Percentiles rank a stretch among this genome's conserved stretches.
phyloP scores from a whole-genome alignment of 2,113 vertebrate species.

The Alexandromys fortis region DNA sequence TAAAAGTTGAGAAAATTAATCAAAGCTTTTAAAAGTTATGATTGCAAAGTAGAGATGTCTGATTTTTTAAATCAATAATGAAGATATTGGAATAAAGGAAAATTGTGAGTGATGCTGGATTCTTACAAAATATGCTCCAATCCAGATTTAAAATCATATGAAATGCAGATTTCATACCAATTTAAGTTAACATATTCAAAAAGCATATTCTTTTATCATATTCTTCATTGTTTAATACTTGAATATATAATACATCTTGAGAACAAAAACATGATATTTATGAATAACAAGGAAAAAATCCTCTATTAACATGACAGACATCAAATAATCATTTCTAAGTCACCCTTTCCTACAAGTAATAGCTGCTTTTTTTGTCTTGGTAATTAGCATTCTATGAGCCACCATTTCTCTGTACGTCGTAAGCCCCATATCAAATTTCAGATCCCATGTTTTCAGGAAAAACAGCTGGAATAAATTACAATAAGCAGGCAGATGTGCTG shows the following conservation, averaged over 20 bases:
- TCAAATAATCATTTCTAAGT: not conserved
- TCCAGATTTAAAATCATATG: slow-evolving; percentile 44
- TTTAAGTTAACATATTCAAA: slow-evolving; percentile 54
- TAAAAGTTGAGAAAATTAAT: slow-evolving; percentile 18
- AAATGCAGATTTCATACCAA: slow-evolving; percentile 62
- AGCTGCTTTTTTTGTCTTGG: slow-evolving; percentile 36
- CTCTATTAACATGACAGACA: slow-evolving; percentile 23
- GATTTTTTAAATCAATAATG: slow-evolving; percentile 18
- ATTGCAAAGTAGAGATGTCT: not conserved
- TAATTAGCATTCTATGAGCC: slow-evolving; percentile 31
- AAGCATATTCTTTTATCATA: slow-evolving; percentile 48
- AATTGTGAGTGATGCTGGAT: slow-evolving; percentile 29
- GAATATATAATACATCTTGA: slow-evolving; percentile 31
- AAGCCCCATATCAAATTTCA: slow-evolving; percentile 20
- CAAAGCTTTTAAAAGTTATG: slow-evolving; percentile 44
- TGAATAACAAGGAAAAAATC: not conserved
- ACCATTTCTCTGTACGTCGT: slow-evolving; percentile 45
- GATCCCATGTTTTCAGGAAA: slow-evolving; percentile 35
- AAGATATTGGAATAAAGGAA: slow-evolving; percentile 49
- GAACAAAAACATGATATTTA: slow-evolving; percentile 26
- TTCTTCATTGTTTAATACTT: slow-evolving; percentile 52
- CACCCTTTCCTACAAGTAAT: not conserved
- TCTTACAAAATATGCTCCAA: slow-evolving; percentile 48
- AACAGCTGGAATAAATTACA: slow-evolving; percentile 63
- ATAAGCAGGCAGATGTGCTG: not conserved